A percentile compares a stretch with the other conserved stretches of the same genome.
Conservation (phyloP, 2,113 vertebrate genomes). For the Tragulus kanchil region DNA sequence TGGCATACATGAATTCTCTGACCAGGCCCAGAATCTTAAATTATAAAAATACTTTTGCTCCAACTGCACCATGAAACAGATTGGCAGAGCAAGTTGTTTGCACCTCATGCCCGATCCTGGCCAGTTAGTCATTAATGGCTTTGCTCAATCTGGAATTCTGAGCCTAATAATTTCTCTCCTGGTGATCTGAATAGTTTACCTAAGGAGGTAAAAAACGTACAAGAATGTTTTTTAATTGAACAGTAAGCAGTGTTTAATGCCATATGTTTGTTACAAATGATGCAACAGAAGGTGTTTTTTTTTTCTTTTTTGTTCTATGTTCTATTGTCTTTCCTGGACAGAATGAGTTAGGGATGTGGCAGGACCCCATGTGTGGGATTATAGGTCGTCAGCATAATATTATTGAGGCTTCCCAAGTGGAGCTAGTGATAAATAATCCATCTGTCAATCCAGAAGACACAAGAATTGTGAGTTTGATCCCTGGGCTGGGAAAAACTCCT, state of each 20-base stretch:
- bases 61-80: neutral
- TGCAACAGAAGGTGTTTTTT: neutral
- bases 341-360: neutral
- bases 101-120: neutral
- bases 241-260: neutral
- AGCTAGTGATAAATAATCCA: neutral
- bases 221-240: neutral
- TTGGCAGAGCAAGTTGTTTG: neutral
- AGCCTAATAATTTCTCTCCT: neutral
- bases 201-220: slow-evolving; percentile 24
- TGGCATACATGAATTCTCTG: neutral
- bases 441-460: neutral
- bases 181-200: slow-evolving; percentile 22
- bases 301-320: neutral
- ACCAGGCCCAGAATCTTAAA: slow-evolving; percentile 14
- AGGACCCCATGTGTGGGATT: neutral
- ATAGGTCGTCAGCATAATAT: rapidly evolving
- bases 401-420: neutral
- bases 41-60: slow-evolving; percentile 25
- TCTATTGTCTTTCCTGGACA: neutral
- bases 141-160: neutral
- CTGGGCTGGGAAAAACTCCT: neutral
- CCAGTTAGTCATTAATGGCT: neutral
- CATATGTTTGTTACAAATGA: neutral
- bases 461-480: neutral